Conservation (phyloP, 2,888 invertebrate genomes). For the Deroplatys truncata region DNA sequence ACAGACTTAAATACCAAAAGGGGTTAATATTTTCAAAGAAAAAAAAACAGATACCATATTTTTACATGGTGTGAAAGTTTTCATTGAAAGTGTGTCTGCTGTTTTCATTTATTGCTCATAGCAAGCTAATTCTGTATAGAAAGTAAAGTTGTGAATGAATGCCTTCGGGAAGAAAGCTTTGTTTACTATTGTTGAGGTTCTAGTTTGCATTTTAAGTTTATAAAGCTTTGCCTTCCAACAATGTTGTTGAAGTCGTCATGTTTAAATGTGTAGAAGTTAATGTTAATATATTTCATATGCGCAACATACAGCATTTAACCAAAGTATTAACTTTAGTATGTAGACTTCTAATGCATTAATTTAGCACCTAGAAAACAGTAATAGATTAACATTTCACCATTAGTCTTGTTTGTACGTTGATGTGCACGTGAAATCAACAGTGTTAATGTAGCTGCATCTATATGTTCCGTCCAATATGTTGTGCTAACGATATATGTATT, state of each 20-base stretch:
- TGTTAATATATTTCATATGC: background rate
- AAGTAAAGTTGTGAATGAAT: background rate
- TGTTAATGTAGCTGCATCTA: background rate
- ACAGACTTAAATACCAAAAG: no score
- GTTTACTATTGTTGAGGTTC: background rate
- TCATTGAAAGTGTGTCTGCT: no score
- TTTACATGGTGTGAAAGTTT: no score
- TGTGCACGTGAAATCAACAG: background rate
- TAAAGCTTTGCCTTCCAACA: no score
- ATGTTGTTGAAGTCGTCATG: no score
- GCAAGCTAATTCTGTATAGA: background rate
- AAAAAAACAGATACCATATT: no score
- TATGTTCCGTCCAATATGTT: background rate
- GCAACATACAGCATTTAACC: background rate
- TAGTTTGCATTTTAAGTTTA: background rate
- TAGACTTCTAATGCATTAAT: background rate
- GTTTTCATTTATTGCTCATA: background rate
- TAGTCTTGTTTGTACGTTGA: background rate
- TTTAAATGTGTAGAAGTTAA: no score
- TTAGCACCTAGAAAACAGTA: background rate
- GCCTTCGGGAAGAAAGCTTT: background rate
- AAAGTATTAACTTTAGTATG: background rate
- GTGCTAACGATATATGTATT: background rate
- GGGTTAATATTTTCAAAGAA: no score
- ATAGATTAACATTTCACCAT: background rate